phyloP scores from a whole-genome alignment of 2,888 invertebrate genomes.

The Crematogaster levior region DNA sequence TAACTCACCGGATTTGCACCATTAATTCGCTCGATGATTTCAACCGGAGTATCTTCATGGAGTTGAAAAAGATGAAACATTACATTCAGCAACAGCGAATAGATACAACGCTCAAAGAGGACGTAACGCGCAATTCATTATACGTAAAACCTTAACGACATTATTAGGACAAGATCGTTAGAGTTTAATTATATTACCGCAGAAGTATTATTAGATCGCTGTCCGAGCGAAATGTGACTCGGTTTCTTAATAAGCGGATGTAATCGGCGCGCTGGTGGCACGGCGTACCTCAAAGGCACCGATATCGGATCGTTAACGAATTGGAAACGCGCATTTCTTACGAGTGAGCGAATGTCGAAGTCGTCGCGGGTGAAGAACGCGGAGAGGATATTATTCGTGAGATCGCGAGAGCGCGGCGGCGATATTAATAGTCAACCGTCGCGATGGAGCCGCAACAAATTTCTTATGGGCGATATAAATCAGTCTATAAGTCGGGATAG shows the following conservation, averaged over 20 bases:
- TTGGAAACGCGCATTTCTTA: slow-evolving; percentile 66
- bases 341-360: slow-evolving; percentile 69
- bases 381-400: slow-evolving; percentile 1
- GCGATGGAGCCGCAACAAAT: slow-evolving; percentile 73
- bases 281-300: slow-evolving; percentile 66
- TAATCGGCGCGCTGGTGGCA: slow-evolving; percentile 44
- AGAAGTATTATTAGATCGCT: slow-evolving; percentile 29
- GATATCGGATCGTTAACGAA: slow-evolving; percentile 66
- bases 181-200: slow-evolving; percentile 44
- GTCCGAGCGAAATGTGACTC: slow-evolving; percentile 39
- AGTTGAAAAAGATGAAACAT: neutral
- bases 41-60: neutral
- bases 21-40: neutral
- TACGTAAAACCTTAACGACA: slow-evolving; percentile 32
- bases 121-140: slow-evolving; percentile 49
- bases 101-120: neutral
- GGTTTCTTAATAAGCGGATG: slow-evolving; percentile 46
- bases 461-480: slow-evolving; percentile 79
- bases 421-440: slow-evolving; percentile 67
- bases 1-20: slow-evolving; percentile 2
- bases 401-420: slow-evolving; percentile 48
- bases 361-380: slow-evolving; percentile 33
- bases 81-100: neutral
- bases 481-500: slow-evolving; percentile 77
- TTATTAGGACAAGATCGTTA: slow-evolving; percentile 50